These are phyloP conservation scores for Drosophila arizonae DNA, from an alignment of 1,140 invertebrate species.

Conservation along the genomic window DNA sequence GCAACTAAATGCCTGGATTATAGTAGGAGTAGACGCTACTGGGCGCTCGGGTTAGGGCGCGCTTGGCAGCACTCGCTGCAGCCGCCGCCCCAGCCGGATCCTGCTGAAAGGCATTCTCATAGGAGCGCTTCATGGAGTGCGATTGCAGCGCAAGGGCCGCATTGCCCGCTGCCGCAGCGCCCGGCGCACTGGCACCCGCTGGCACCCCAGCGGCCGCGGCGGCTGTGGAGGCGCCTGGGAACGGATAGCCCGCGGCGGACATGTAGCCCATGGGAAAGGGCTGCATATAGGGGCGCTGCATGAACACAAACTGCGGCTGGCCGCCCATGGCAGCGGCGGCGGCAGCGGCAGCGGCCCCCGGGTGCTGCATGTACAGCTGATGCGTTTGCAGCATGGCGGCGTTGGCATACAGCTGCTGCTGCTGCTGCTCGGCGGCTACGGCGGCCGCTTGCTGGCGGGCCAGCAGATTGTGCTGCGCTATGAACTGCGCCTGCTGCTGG, in stretches of 20 bases:
- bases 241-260: slow-evolving; percentile 61
- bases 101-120: slow-evolving; percentile 81
- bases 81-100: slow-evolving; percentile 62
- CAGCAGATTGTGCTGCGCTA: slow-evolving; percentile 79
- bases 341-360: slow-evolving; percentile 49
- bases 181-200: slow-evolving; percentile 42
- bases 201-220: slow-evolving; percentile 42
- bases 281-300: slow-evolving; percentile 77
- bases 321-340: slow-evolving; percentile 49
- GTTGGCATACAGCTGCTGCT: slow-evolving; percentile 71
- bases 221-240: slow-evolving; percentile 25
- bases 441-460: slow-evolving; percentile 77
- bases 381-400: slow-evolving; percentile 65
- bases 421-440: slow-evolving; percentile 70
- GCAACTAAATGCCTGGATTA: slow-evolving; percentile 68
- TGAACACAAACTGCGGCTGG: slow-evolving; percentile 77
- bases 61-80: slow-evolving; percentile 71
- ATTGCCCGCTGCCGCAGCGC: slow-evolving; percentile 28
- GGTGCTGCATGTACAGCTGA: slow-evolving; percentile 68
- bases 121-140: slow-evolving; percentile 78
- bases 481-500: slow-evolving; percentile 81
- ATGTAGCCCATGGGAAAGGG: slow-evolving; percentile 74
- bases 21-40: slow-evolving; percentile 70
- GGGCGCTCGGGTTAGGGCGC: slow-evolving; percentile 66
- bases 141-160: slow-evolving; percentile 46